Evolutionary conservation across 2,113 vertebrate species (phyloP).

Genomic region (Terrapene triunguis): DNA sequence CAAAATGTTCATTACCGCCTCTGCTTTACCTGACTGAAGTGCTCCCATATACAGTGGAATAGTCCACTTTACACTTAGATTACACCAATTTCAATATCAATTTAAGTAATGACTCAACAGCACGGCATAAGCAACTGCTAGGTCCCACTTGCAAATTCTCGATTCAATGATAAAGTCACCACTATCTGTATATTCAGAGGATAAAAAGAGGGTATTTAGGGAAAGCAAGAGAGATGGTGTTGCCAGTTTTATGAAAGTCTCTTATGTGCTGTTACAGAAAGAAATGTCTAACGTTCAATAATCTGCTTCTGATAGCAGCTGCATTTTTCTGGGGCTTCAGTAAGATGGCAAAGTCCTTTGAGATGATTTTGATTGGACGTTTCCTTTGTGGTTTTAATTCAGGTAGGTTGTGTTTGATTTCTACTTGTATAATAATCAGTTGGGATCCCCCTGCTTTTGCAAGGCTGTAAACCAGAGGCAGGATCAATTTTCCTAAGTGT

Average conservation of each 20-base stretch:
- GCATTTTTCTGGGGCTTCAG: slow-evolving; percentile 6
- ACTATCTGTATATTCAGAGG: not conserved
- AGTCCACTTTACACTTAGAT: too few species aligned
- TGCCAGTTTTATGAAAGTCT: not conserved
- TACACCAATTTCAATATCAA: not conserved
- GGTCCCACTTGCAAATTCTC: not conserved
- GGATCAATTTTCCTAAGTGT: not conserved
- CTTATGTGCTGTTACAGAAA: slow-evolving; percentile 3
- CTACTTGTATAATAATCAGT: not conserved
- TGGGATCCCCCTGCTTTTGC: not conserved
- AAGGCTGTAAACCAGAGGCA: not conserved
- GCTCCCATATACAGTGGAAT: too few species aligned
- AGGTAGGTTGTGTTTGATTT: not conserved
- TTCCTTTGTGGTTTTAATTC: slow-evolving; percentile 28
- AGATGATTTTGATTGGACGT: slow-evolving; percentile 43
- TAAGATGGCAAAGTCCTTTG: not conserved
- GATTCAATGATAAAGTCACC: not conserved
- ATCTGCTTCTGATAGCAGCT: not conserved
- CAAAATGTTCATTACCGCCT: too few species aligned
- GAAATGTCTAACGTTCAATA: slow-evolving; percentile 22
- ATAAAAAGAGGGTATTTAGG: not conserved
- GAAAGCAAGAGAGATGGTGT: not conserved
- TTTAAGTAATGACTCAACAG: not conserved
- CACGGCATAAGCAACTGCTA: not conserved
- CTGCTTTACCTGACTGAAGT: too few species aligned